Conservation (phyloP, 2,888 invertebrate genomes). For the Drosophila paucipuncta region DNA sequence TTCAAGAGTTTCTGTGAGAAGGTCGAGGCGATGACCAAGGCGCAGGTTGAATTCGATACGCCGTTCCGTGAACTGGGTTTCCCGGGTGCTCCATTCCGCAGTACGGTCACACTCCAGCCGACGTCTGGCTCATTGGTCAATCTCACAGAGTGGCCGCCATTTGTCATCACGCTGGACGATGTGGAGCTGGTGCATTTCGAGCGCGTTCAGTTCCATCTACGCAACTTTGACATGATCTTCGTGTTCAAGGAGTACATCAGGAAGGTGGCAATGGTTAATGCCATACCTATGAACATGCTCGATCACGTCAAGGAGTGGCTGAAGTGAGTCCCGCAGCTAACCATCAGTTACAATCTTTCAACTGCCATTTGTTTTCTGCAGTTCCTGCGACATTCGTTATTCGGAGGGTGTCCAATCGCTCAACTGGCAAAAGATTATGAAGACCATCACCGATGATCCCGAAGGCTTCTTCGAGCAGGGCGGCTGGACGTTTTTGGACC, state of each 20-base stretch:
- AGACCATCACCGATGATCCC: constrained; percentile 99
- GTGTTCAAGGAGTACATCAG: constrained; percentile 99
- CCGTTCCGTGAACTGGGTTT: constrained; percentile 99
- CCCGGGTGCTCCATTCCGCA: constrained; percentile 98
- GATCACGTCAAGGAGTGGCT: constrained; percentile 99
- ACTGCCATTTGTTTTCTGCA: constrained; percentile 80
- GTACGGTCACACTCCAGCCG: constrained; percentile 97
- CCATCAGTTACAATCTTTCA: accelerated
- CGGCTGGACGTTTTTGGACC: constrained; percentile 99
- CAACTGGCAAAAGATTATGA: constrained; percentile 99
- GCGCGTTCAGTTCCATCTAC: constrained; percentile 98
- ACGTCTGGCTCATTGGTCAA: constrained; percentile 99
- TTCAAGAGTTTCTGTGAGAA: constrained; percentile 99
- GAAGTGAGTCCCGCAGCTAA: constrained; percentile 89
- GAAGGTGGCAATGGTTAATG: constrained; percentile 98
- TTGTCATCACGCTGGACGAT: constrained; percentile 98
- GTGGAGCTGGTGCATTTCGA: constrained; percentile 99
- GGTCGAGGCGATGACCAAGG: constrained; percentile 97
- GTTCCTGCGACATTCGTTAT: constrained; percentile 98
- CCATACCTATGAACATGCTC: constrained; percentile 99
- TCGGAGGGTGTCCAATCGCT: constrained; percentile 99
- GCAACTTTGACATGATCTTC: constrained; percentile 99
- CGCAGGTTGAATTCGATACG: constrained; percentile 98
- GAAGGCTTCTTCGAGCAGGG: constrained; percentile 99
- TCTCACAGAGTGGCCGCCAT: constrained; percentile 99